Percentiles rank a stretch among this genome's conserved stretches.
Conservation (phyloP, 2,888 invertebrate genomes). For the Thyatira batis region DNA sequence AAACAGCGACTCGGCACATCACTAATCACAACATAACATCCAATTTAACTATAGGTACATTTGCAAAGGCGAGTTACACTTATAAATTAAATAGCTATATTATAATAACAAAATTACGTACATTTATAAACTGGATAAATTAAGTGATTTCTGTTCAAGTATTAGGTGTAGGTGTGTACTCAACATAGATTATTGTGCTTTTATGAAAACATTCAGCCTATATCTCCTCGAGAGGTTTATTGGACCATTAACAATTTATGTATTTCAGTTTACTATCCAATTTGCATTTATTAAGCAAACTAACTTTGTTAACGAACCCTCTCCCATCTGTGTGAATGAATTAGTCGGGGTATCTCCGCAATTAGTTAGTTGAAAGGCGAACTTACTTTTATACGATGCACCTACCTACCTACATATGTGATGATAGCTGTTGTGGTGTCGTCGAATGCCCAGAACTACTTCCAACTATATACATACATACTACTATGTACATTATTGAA, state of each 20-base stretch:
- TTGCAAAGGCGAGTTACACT: too few species aligned
- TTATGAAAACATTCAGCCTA: background rate
- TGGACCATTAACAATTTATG: constrained; percentile 14
- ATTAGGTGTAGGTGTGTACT: too few species aligned
- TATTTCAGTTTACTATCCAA: constrained; percentile 23
- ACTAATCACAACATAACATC: too few species aligned
- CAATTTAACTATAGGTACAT: too few species aligned
- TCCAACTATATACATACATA: too few species aligned
- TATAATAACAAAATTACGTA: too few species aligned
- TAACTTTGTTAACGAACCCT: constrained; percentile 12
- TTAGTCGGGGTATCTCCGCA: constrained; percentile 1
- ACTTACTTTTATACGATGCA: background rate
- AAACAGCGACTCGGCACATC: too few species aligned
- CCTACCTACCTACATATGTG: background rate
- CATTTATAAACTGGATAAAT: too few species aligned
- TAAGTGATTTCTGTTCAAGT: background rate
- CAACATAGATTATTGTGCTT: background rate
- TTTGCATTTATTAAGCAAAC: constrained; percentile 25
- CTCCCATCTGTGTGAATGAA: constrained; percentile 17
- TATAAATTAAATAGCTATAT: too few species aligned
- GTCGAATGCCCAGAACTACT: too few species aligned
- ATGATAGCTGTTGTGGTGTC: too few species aligned
- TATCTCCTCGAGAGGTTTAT: background rate
- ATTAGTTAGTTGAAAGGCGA: background rate
- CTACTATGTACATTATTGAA: too few species aligned